These are phyloP conservation scores for Pemphredon lugubris DNA, from an alignment of 2,888 invertebrate species.

Conservation along the genomic window DNA sequence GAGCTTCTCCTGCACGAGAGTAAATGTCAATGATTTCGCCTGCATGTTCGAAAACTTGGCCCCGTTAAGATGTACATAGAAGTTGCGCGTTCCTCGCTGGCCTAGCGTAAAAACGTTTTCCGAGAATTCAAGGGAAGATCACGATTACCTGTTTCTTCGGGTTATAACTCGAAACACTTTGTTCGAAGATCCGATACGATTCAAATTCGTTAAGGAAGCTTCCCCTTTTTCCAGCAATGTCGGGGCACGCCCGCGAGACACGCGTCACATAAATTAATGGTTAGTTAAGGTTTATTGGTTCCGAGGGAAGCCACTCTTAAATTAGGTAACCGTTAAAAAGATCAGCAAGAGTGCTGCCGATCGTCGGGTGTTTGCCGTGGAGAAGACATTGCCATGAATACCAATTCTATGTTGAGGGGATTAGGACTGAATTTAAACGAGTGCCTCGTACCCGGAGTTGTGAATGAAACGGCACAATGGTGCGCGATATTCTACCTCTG, in stretches of 20 bases:
- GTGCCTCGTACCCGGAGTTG: neutral
- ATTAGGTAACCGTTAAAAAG: conserved; percentile 38
- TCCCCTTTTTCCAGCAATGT: neutral
- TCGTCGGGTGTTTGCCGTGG: conserved; percentile 6
- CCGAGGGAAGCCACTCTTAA: conserved; percentile 8
- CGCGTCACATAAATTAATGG: conserved; percentile 23
- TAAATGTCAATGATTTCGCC: neutral
- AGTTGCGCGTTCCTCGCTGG: too few species aligned
- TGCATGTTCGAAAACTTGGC: too few species aligned
- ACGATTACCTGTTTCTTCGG: too few species aligned
- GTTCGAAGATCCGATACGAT: too few species aligned
- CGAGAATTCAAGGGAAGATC: too few species aligned
- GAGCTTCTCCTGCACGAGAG: neutral
- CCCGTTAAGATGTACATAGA: too few species aligned
- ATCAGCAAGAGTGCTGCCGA: conserved; percentile 15
- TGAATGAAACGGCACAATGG: conserved; percentile 10
- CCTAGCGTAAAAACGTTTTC: too few species aligned
- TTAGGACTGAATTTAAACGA: conserved; percentile 46
- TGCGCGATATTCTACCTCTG: neutral
- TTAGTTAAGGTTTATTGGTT: conserved; percentile 11
- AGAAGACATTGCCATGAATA: conserved; percentile 31
- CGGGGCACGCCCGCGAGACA: conserved; percentile 6
- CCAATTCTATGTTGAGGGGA: conserved; percentile 34
- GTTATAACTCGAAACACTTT: too few species aligned
- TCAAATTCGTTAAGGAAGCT: too few species aligned